These are phyloP conservation scores for Drosophila setifemur DNA, from an alignment of 1,140 invertebrate species.

Conservation along the genomic window DNA sequence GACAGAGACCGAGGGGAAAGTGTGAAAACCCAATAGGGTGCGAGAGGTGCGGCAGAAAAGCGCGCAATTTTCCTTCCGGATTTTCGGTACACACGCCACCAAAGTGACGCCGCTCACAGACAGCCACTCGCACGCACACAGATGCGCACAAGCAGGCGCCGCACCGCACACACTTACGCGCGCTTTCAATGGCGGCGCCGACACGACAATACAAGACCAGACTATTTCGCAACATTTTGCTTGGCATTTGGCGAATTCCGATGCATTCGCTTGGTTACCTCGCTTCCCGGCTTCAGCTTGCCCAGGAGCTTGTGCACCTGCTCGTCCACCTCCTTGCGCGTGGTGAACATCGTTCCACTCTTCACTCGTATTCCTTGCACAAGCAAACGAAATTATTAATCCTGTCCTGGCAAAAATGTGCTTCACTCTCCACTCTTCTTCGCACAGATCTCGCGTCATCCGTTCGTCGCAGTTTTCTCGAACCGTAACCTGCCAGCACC, in stretches of 20 bases:
- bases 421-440: constrained; percentile 9
- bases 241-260: constrained; percentile 25
- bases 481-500: not conserved
- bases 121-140: not conserved
- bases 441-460: not conserved
- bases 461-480: constrained; percentile 4
- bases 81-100: not conserved
- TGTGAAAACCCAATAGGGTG: not conserved
- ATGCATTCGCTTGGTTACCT: constrained; percentile 45
- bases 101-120: constrained; percentile 37
- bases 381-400: not conserved
- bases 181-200: constrained; percentile 43
- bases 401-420: constrained; percentile 39
- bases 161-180: constrained; percentile 10
- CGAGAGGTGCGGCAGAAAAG: constrained; percentile 4
- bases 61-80: constrained; percentile 27
- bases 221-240: constrained; percentile 69
- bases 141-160: constrained; percentile 1
- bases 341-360: constrained; percentile 28
- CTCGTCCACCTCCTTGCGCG: constrained; percentile 57
- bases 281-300: constrained; percentile 44
- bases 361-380: constrained; percentile 1
- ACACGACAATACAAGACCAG: too few relatives aligned
- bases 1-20: not conserved
- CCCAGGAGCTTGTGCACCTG: constrained; percentile 54